Evolutionary conservation across 2,797 vertebrate genomes (phyloP), one percentile per base, ranked within the genome.

Genomic region (Sebastes dallii): DNA sequence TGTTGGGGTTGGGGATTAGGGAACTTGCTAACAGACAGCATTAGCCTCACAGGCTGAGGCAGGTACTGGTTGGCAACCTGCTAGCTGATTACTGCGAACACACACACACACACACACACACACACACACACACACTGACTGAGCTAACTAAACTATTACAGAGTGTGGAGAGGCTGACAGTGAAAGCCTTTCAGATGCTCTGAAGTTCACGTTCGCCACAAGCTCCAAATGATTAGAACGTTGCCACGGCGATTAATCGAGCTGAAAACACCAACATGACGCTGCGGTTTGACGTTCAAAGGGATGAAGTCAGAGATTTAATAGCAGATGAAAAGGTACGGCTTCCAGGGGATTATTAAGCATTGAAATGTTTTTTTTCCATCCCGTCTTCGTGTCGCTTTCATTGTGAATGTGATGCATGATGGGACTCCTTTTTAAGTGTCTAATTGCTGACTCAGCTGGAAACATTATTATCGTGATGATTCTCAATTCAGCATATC

Each of bases 21-120:
- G 72, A 62, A 50, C n/a, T 6, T 0, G 83, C 75, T 73, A 77
- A 91, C 88, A 90, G 88, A 88, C 76, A 55, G 78, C 61, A 75
- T 81, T 81, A 90, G 42, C 46, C 8, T 61, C 58, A 9, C 94
- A 93, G 83, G 94, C 91, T 74, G 81, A 79, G 91, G 65, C 94
- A 93, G 87, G 91, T 75, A 83, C 68, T 34, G 66, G 75, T 65
- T 83, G 85, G 77, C 82, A 84, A 89, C 70, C 71, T 82, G 73
- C 55, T 72, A 0, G 72, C 77, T 61, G 60, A 87, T 79, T 69
- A 85, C 56, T 36, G n/a, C 55, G 86, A 56, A 90, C 68, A 88
- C 74, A 75, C 66, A 75, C 65, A 80, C 76, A 69, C 34, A 70
- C 50, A 62, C 72, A 65, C 65, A 79, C 60, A 77, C 56, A 24